These are phyloP conservation scores for Anas georgica DNA, from an alignment of 2,797 vertebrate genomes.

Conservation along the genomic window DNA sequence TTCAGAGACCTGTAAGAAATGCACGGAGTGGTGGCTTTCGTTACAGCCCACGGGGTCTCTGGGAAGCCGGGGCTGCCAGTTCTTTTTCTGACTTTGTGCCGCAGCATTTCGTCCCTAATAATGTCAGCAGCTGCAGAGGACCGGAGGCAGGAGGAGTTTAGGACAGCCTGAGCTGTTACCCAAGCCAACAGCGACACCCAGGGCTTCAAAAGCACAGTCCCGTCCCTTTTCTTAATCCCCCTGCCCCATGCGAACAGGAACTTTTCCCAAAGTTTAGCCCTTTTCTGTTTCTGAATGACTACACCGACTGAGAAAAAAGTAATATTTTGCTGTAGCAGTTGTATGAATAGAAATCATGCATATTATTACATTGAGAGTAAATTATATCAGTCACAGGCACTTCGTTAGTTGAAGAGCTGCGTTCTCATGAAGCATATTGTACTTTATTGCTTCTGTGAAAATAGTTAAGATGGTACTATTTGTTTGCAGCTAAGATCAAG, in stretches of 20 bases:
- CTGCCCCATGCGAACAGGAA: rapidly evolving
- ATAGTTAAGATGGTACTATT: neutral
- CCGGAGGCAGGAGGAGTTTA: neutral
- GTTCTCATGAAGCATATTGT: neutral
- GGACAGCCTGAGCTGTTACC: neutral
- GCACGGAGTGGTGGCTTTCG: neutral
- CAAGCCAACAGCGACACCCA: constrained; percentile 73
- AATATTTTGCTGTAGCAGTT: neutral
- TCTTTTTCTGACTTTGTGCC: neutral
- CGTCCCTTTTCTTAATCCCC: too few relatives aligned
- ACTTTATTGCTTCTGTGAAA: neutral
- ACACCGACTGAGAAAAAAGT: neutral
- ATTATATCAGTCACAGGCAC: neutral
- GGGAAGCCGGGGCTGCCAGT: neutral
- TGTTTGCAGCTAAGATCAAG: neutral
- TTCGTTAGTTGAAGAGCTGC: neutral
- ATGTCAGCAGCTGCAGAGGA: neutral
- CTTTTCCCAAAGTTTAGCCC: neutral
- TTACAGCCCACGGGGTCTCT: neutral
- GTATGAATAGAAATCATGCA: neutral
- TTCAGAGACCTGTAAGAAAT: neutral
- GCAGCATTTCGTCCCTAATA: neutral
- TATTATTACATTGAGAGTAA: neutral
- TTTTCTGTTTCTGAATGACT: neutral
- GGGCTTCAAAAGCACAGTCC: neutral